phyloP scores from a whole-genome alignment of 2,888 invertebrate species.

The Empis stercorea region DNA sequence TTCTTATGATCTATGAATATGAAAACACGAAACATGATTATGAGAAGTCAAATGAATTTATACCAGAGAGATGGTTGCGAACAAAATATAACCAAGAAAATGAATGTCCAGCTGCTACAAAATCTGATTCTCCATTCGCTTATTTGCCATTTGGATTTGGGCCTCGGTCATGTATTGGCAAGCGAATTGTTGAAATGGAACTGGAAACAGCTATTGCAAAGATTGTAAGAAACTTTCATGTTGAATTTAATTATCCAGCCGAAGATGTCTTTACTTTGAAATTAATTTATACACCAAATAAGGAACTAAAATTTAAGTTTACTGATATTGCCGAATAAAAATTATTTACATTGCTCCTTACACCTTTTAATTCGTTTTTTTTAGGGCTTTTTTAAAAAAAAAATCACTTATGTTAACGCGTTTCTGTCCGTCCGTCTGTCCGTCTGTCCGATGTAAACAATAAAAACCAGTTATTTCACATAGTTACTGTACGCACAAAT shows the following conservation, averaged over 20 bases:
- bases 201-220: constrained; percentile 39
- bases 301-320: constrained; percentile 20
- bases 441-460: too few species aligned
- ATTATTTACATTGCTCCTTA: too few species aligned
- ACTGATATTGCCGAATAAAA: constrained; percentile 7
- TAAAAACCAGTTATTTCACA: too few species aligned
- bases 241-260: constrained; percentile 21
- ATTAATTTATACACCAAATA: constrained; percentile 20
- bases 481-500: too few species aligned
- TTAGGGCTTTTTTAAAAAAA: too few species aligned
- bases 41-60: constrained; percentile 43
- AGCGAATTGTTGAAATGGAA: constrained; percentile 54
- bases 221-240: constrained; percentile 20
- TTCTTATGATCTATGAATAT: constrained; percentile 55
- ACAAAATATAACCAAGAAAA: background rate
- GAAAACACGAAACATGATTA: constrained; percentile 49
- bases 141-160: constrained; percentile 16
- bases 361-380: too few species aligned
- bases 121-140: constrained; percentile 13
- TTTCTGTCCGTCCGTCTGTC: too few species aligned
- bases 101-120: constrained; percentile 10
- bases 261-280: constrained; percentile 16
- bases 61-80: constrained; percentile 62
- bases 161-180: constrained; percentile 46
- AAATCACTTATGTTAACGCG: too few species aligned